phyloP scores from a whole-genome alignment of 2,113 vertebrate species.

The Piprites chloris region DNA sequence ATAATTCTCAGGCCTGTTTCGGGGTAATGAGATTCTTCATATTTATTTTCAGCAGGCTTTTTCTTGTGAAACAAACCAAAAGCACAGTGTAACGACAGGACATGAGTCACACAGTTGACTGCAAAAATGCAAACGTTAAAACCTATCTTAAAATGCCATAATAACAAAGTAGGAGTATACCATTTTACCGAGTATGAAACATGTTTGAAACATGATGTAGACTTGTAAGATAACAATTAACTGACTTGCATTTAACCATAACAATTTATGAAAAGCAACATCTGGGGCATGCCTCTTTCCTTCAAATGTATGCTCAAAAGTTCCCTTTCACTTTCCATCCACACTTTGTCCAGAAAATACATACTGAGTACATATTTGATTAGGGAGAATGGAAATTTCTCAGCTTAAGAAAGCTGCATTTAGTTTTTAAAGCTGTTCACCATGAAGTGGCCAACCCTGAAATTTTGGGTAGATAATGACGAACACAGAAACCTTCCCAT shows the following conservation, averaged over 20 bases:
- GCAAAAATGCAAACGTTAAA: not conserved
- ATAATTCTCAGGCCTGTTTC: not conserved
- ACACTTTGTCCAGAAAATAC: not conserved
- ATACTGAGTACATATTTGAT: not conserved
- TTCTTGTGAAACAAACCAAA: conserved; percentile 4
- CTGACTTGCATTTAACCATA: not conserved
- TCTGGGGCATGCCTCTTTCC: not conserved
- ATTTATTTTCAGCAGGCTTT: not conserved
- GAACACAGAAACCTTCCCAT: not conserved
- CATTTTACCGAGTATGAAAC: not conserved
- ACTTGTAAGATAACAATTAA: not conserved
- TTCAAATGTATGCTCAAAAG: not conserved
- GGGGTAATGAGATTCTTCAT: not conserved
- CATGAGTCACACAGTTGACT: not conserved
- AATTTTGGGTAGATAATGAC: not conserved
- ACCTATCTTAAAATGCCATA: not conserved
- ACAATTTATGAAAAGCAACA: not conserved
- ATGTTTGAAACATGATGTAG: not conserved
- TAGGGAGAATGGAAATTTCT: not conserved
- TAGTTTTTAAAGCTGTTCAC: not conserved
- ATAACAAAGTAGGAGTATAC: not conserved
- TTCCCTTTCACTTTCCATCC: not conserved
- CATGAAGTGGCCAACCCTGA: not conserved
- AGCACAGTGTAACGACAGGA: not conserved
- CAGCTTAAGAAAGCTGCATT: not conserved